A percentile compares a stretch with the other conserved stretches of the same genome.
phyloP scores from a whole-genome alignment of 2,888 invertebrate species.

The Capitulum mitella region DNA sequence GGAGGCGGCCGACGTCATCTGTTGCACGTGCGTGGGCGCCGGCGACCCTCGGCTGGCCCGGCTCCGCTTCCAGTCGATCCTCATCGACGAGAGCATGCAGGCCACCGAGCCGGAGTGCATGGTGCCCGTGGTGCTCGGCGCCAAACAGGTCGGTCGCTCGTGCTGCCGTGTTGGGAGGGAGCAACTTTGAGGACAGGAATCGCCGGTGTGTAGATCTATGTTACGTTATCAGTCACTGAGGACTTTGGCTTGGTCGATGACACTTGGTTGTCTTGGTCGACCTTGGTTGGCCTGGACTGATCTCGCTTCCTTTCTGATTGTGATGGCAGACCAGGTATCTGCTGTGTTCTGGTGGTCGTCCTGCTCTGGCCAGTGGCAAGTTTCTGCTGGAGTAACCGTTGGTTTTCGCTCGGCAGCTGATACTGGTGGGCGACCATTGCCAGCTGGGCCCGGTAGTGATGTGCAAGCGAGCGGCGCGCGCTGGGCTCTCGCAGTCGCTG shows the following conservation, averaged over 20 bases:
- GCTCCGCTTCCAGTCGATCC: constrained; percentile 89
- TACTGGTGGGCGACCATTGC: constrained; percentile 97
- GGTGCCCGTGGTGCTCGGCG: constrained; percentile 97
- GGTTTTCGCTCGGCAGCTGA: constrained; percentile 56
- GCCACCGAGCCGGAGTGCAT: constrained; percentile 93
- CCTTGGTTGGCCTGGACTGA: too few relatives aligned
- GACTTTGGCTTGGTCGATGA: too few relatives aligned
- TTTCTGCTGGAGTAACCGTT: too few relatives aligned
- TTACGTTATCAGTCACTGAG: too few relatives aligned
- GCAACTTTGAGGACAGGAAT: too few relatives aligned
- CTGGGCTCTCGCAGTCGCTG: constrained; percentile 91
- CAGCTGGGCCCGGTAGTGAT: constrained; percentile 98
- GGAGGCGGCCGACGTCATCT: constrained; percentile 96
- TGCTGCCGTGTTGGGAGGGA: too few relatives aligned
- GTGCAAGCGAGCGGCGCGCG: constrained; percentile 97
- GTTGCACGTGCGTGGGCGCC: constrained; percentile 97
- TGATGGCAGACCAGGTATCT: too few relatives aligned
- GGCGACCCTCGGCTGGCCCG: constrained; percentile 90
- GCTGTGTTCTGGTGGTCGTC: too few relatives aligned
- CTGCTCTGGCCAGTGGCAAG: too few relatives aligned
- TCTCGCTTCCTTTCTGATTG: too few relatives aligned
- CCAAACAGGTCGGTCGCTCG: constrained; percentile 44
- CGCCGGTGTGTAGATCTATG: too few relatives aligned
- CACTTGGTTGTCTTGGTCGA: too few relatives aligned
- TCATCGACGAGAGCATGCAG: constrained; percentile 96